phyloP scores from a whole-genome alignment of 2,888 invertebrate genomes.

The Baronia brevicornis region DNA sequence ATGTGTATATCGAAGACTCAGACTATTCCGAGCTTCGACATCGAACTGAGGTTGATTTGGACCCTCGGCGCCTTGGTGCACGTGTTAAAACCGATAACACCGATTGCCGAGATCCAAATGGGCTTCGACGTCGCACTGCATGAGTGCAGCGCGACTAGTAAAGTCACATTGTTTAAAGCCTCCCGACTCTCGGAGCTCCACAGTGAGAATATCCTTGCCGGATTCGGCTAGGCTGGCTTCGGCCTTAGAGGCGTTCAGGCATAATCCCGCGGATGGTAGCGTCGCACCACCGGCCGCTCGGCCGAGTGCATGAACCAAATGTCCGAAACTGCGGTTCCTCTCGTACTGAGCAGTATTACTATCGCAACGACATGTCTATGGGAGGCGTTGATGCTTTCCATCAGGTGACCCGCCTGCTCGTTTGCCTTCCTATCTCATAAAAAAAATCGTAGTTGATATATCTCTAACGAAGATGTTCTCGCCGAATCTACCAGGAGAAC shows the following conservation, averaged over 20 bases:
- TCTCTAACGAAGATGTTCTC: too few species aligned
- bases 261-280: too few species aligned
- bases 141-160: too few species aligned
- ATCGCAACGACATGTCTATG: too few species aligned
- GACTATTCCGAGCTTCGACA: conserved; percentile 3
- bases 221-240: conserved; percentile 76
- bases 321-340: conserved; percentile 77
- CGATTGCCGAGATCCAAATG: conserved; percentile 41
- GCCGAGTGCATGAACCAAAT: conserved; percentile 77
- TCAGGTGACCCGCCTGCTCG: too few species aligned
- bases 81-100: conserved; percentile 31
- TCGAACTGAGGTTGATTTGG: conserved; percentile 5
- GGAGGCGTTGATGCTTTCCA: too few species aligned
- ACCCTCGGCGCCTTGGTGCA: conserved; percentile 1
- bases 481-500: too few species aligned
- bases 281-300: conserved; percentile 79
- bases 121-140: conserved; percentile 50
- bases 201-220: conserved; percentile 64
- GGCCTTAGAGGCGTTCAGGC: conserved; percentile 16
- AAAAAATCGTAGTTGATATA: too few species aligned
- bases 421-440: too few species aligned
- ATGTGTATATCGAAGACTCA: too few species aligned
- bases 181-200: too few species aligned
- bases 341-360: conserved; percentile 70
- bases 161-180: too few species aligned